phyloP scores from a whole-genome alignment of 30 jellyfish, hydroid and myxozoan genomes.

The Pelagia noctiluca region DNA sequence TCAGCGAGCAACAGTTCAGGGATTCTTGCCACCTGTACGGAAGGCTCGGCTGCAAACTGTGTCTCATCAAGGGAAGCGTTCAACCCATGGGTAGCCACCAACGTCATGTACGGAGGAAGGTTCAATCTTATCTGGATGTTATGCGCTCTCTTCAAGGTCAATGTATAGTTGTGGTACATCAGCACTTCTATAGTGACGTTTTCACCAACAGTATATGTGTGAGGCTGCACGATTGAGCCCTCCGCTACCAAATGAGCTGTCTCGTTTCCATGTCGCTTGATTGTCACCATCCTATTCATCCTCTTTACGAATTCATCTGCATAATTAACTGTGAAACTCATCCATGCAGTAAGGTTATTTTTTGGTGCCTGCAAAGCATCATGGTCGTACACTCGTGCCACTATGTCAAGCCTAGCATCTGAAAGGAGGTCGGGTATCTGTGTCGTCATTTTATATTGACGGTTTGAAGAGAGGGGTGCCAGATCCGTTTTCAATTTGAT shows the following conservation, averaged over 20 bases:
- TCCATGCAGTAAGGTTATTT: not conserved
- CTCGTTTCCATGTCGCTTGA: slow-evolving; percentile 23
- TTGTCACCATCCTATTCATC: not conserved
- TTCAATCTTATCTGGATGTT: slow-evolving; percentile 7
- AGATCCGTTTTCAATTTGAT: not conserved
- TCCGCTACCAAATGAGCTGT: not conserved
- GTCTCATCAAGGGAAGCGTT: slow-evolving; percentile 28
- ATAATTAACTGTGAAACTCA: slow-evolving; percentile 17
- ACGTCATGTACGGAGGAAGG: slow-evolving; percentile 52
- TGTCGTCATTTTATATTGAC: not conserved
- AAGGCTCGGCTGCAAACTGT: slow-evolving; percentile 4
- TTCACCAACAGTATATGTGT: slow-evolving; percentile 32
- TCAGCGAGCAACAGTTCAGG: slow-evolving; percentile 20
- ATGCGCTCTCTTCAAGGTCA: slow-evolving; percentile 38
- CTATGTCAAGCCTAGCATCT: slow-evolving; percentile 7
- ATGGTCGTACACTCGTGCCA: slow-evolving; percentile 44
- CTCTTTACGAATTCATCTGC: slow-evolving; percentile 35
- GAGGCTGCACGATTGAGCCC: not conserved
- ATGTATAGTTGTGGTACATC: not conserved
- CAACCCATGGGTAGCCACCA: slow-evolving; percentile 23
- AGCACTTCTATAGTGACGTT: slow-evolving; percentile 27
- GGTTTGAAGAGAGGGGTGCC: not conserved
- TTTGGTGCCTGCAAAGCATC: slow-evolving; percentile 3
- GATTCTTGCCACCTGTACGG: slow-evolving; percentile 18
- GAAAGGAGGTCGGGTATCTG: slow-evolving; percentile 25